Evolutionary conservation across 1,140 invertebrate genomes (phyloP).

Genomic region (Cotesia typhae): DNA sequence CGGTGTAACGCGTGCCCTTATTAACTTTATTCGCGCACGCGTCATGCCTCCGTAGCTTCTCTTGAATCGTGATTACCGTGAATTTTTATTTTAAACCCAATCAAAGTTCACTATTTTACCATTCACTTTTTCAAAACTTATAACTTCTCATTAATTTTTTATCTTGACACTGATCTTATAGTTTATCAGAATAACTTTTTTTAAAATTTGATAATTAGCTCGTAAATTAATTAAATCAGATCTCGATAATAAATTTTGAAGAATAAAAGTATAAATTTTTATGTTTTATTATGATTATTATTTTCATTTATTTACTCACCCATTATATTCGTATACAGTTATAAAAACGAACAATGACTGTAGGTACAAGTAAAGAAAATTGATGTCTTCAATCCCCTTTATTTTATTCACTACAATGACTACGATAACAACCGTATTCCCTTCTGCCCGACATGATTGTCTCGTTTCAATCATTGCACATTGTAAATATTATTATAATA

Average conservation of each 20-base stretch:
- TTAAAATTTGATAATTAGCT: too few species aligned
- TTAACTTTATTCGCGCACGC: constrained; percentile 42
- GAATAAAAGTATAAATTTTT: too few species aligned
- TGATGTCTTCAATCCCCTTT: not conserved
- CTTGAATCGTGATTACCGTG: constrained; percentile 24
- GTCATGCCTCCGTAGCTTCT: constrained; percentile 39
- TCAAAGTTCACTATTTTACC: too few species aligned
- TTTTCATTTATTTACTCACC: too few species aligned
- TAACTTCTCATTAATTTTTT: too few species aligned
- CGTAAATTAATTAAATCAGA: too few species aligned
- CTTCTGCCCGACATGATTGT: not conserved
- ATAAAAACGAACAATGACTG: not conserved
- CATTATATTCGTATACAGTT: not conserved
- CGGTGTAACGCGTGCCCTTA: constrained; percentile 49
- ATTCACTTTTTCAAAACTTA: too few species aligned
- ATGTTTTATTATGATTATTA: too few species aligned
- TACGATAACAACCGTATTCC: not conserved
- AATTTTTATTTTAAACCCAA: not conserved
- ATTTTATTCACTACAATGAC: constrained; percentile 8
- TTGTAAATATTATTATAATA: not conserved
- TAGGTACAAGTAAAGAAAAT: not conserved
- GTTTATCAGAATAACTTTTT: too few species aligned
- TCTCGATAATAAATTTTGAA: too few species aligned
- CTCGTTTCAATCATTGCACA: constrained; percentile 14
- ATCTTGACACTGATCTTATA: too few species aligned